Evolutionary conservation across 2,888 invertebrate genomes (phyloP).

Genomic region (Dryococelus australis): DNA sequence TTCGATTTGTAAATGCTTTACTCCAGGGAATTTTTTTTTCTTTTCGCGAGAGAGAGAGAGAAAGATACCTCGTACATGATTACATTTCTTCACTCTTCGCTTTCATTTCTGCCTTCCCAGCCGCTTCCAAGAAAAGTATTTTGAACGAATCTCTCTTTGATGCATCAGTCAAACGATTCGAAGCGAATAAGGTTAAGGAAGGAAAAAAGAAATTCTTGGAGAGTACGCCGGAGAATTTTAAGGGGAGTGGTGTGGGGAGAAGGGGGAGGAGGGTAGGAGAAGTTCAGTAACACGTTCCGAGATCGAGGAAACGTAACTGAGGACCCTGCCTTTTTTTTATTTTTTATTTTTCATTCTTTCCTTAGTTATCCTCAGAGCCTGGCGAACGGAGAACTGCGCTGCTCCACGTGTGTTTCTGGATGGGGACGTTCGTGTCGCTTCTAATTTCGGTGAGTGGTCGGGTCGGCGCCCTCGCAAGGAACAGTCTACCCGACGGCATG

Average conservation of each 20-base stretch:
- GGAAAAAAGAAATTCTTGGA: not conserved
- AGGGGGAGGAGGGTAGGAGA: not conserved
- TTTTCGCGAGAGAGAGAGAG: not conserved
- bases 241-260: not conserved
- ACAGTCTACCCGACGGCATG: too few relatives aligned
- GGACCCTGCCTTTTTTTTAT: too few relatives aligned
- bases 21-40: not conserved
- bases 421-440: not conserved
- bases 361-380: not conserved
- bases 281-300: not conserved
- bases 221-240: conserved; percentile 1
- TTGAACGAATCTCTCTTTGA: conserved; percentile 8
- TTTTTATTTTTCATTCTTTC: not conserved
- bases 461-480: too few relatives aligned
- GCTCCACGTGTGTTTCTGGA: not conserved
- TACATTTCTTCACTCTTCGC: not conserved
- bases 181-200: not conserved
- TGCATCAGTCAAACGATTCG: not conserved
- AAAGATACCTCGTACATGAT: not conserved
- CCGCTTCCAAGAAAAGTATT: not conserved
- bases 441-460: not conserved
- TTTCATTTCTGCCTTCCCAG: not conserved
- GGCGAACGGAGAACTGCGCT: not conserved
- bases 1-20: conserved; percentile 7
- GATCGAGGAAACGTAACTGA: not conserved